Percentiles rank a stretch among this genome's conserved stretches.
These are phyloP conservation scores for Tragelaphus strepsiceros DNA, from an alignment of 2,113 vertebrate genomes.

Conservation along the genomic window DNA sequence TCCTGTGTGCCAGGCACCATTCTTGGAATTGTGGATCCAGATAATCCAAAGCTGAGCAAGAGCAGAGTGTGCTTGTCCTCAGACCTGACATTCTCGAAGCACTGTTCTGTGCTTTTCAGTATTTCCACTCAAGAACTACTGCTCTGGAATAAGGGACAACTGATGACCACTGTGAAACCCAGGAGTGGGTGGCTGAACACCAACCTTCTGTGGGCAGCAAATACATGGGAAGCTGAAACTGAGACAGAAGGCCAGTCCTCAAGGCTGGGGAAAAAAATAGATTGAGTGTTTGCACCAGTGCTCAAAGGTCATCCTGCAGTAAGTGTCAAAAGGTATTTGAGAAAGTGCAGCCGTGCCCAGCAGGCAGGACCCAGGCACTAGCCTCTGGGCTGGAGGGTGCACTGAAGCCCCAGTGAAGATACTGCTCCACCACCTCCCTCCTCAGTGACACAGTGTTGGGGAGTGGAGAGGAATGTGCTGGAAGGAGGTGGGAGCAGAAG, in stretches of 20 bases:
- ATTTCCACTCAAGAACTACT: not conserved
- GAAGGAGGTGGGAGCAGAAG: not conserved
- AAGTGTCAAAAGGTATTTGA: not conserved
- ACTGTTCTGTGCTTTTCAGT: not conserved
- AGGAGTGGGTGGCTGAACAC: not conserved
- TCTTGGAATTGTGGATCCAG: not conserved
- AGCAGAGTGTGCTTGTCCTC: not conserved
- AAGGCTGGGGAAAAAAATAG: not conserved
- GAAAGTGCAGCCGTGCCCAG: not conserved
- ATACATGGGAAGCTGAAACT: not conserved
- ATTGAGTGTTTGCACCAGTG: not conserved
- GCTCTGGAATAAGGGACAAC: not conserved
- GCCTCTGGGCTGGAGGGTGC: no score
- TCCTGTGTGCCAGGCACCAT: not conserved
- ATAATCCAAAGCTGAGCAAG: not conserved
- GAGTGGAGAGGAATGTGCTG: no score
- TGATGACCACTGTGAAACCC: not conserved
- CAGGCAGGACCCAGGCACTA: not conserved
- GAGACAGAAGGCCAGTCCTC: not conserved
- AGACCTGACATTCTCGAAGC: not conserved
- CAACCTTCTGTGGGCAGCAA: not conserved
- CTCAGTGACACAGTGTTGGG: not conserved
- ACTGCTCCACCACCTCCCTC: not conserved
- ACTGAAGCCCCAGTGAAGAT: not conserved
- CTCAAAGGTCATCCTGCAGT: not conserved